Percentiles rank a stretch among this genome's conserved stretches.
phyloP scores from a whole-genome alignment of 1,140 invertebrate genomes.

The Drosophila pseudoananassae region DNA sequence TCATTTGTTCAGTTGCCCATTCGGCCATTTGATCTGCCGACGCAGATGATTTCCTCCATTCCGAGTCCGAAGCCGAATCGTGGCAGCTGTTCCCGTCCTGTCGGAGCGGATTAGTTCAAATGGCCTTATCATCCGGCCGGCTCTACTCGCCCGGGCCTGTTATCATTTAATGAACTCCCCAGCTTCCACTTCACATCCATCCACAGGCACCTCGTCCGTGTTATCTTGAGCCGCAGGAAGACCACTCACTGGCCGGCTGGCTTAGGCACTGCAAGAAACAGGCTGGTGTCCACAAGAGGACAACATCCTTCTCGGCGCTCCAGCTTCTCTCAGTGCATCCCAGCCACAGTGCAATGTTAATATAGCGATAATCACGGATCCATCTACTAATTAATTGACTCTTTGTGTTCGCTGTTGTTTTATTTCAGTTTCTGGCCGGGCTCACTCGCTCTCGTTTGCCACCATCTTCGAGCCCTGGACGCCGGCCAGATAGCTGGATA shows the following conservation, averaged over 20 bases:
- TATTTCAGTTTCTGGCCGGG: constrained; percentile 5
- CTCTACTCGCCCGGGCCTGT: constrained; percentile 37
- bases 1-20: background rate
- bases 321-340: background rate
- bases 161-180: constrained; percentile 78
- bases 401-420: constrained; percentile 69
- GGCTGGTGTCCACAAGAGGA: too few species aligned
- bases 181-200: constrained; percentile 25
- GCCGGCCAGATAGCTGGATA: constrained; percentile 25
- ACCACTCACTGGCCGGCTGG: constrained; percentile 21
- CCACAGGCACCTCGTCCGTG: background rate
- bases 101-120: constrained; percentile 33
- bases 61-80: background rate
- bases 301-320: too few species aligned
- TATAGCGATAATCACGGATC: constrained; percentile 79
- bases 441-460: constrained; percentile 30
- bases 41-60: background rate
- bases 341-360: constrained; percentile 60
- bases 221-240: constrained; percentile 39
- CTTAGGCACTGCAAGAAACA: constrained; percentile 6
- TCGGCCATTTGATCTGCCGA: constrained; percentile 1
- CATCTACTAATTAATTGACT: constrained; percentile 84
- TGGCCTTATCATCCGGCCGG: constrained; percentile 54
- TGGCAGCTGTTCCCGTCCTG: constrained; percentile 10
- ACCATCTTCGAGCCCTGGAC: constrained; percentile 32